Conservation (phyloP, 2,797 vertebrate genomes). For the Apodemus agrarius region DNA sequence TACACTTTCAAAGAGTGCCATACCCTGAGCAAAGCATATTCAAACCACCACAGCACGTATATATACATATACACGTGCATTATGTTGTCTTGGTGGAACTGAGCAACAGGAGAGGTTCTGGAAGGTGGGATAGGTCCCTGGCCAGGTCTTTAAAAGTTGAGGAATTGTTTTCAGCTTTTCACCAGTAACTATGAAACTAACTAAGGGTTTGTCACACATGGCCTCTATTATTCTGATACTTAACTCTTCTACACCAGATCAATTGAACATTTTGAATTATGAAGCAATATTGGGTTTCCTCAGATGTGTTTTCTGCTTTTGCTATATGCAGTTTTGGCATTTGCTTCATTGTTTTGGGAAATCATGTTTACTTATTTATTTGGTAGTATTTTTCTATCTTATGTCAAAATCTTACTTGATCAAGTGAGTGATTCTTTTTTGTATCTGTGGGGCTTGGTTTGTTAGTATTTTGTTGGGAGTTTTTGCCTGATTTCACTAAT, state of each 20-base stretch:
- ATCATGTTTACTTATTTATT: not conserved
- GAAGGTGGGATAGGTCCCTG: not conserved
- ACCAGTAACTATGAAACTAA: not conserved
- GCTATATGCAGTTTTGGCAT: not conserved
- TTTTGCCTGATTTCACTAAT: not conserved
- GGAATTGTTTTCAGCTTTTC: not conserved
- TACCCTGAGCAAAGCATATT: no score
- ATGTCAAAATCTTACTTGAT: not conserved
- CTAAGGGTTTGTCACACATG: not conserved
- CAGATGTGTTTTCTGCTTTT: not conserved
- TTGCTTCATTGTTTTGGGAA: not conserved
- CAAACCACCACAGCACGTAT: no score
- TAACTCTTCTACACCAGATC: not conserved
- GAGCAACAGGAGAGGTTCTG: not conserved
- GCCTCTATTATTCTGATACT: not conserved
- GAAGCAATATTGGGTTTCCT: not conserved
- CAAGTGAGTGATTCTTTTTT: not conserved
- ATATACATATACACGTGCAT: no score
- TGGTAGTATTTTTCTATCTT: no score
- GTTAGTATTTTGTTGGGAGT: not conserved
- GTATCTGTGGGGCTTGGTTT: not conserved
- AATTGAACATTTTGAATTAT: not conserved
- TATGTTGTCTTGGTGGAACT: not conserved
- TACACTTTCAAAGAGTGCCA: not conserved
- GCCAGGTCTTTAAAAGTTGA: not conserved